Percentiles rank a stretch among this genome's conserved stretches.
Conservation (phyloP, 2,888 invertebrate species). For the Tiphia femorata region DNA sequence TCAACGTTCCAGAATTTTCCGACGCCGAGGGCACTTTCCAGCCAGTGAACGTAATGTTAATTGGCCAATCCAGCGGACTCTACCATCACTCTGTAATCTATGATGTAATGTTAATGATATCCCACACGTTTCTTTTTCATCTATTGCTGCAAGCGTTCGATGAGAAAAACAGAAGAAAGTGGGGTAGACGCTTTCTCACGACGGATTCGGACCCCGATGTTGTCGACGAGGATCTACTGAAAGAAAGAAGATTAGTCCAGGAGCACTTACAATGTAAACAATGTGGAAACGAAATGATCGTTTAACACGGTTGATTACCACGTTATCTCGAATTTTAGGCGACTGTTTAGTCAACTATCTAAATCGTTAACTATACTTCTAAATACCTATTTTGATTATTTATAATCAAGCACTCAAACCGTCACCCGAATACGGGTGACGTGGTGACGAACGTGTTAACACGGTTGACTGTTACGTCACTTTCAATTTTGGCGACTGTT, state of each 20-base stretch:
- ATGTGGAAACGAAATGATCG: too few relatives aligned
- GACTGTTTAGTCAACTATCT: too few relatives aligned
- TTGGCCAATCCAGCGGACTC: conserved; percentile 21
- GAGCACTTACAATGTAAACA: conserved; percentile 14
- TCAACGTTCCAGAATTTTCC: conserved; percentile 34
- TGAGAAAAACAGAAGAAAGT: conserved; percentile 21
- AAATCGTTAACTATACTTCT: too few relatives aligned
- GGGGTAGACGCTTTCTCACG: conserved; percentile 5
- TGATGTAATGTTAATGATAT: conserved; percentile 30
- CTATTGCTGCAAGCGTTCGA: conserved; percentile 29
- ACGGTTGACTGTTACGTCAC: too few relatives aligned
- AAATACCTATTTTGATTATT: too few relatives aligned
- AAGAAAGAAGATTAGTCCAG: conserved; percentile 9
- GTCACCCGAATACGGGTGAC: too few relatives aligned
- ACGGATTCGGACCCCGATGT: background rate
- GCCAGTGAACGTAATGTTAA: conserved; percentile 22
- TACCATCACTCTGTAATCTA: conserved; percentile 33
- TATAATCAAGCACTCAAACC: too few relatives aligned
- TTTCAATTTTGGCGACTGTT: too few relatives aligned
- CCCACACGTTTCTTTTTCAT: conserved; percentile 19
- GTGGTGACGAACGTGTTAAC: too few relatives aligned
- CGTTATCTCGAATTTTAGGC: too few relatives aligned
- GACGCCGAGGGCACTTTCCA: conserved; percentile 21
- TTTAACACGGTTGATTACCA: too few relatives aligned
- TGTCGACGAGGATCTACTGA: background rate